Conservation (phyloP, 2,888 invertebrate species). For the Agapostemon virescens region DNA sequence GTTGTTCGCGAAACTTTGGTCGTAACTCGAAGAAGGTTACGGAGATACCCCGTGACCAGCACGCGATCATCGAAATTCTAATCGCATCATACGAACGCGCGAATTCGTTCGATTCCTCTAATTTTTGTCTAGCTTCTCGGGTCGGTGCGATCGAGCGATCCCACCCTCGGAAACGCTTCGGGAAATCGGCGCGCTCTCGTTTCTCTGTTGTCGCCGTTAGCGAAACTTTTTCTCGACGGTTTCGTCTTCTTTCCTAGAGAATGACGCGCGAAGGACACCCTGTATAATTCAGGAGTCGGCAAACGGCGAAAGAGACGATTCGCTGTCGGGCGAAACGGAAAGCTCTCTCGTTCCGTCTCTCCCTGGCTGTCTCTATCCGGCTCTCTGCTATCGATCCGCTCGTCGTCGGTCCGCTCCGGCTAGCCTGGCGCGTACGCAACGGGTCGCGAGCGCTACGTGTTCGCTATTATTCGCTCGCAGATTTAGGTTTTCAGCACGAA, state of each 20-base stretch:
- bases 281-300: constrained; percentile 6
- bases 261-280: neutral
- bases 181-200: neutral
- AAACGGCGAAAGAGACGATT: neutral
- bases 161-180: neutral
- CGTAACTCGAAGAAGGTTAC: neutral
- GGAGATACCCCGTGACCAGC: no score
- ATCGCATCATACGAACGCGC: neutral
- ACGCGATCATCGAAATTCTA: neutral
- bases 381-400: constrained; percentile 42
- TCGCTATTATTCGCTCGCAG: constrained; percentile 33
- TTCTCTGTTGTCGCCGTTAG: neutral
- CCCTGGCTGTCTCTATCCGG: neutral
- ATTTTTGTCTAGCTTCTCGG: no score
- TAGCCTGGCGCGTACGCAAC: constrained; percentile 6
- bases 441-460: constrained; percentile 23
- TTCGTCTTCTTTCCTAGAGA: neutral
- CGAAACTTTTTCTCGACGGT: neutral
- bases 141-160: no score
- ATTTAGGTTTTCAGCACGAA: constrained; percentile 69
- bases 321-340: constrained; percentile 6
- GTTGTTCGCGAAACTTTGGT: neutral
- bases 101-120: no score
- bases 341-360: neutral
- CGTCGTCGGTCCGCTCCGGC: neutral